Conservation (phyloP, 1,140 invertebrate species). For the Trinorchestia longiramus region DNA sequence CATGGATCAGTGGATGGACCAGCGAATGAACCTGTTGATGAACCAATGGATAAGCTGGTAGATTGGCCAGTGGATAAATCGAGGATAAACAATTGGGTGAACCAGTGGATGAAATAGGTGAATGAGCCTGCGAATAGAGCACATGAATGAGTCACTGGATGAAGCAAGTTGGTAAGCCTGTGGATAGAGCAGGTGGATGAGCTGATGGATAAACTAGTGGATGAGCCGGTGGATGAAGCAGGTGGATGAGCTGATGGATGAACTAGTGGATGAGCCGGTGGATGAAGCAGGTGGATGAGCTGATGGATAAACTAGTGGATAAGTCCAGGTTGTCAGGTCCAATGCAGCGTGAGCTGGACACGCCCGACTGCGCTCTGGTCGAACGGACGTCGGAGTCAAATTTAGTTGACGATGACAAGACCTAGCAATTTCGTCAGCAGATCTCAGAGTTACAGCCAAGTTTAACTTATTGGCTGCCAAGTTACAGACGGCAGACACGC, state of each 20-base stretch:
- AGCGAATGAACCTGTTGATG: background rate
- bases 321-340: background rate
- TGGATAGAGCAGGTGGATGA: background rate
- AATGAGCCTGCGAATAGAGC: too few relatives aligned
- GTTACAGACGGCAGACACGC: conserved; percentile 26
- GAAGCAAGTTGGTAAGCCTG: too few relatives aligned
- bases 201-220: too few relatives aligned
- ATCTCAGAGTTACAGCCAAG: conserved; percentile 20
- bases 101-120: too few relatives aligned
- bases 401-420: background rate
- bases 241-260: background rate
- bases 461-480: conserved; percentile 39
- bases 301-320: background rate
- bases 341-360: background rate
- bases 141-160: too few relatives aligned
- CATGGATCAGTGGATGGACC: background rate
- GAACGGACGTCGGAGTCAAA: background rate
- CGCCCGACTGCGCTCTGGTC: background rate
- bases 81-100: too few relatives aligned
- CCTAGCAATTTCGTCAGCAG: background rate
- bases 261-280: background rate
- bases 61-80: too few relatives aligned
- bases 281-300: background rate
- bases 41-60: too few relatives aligned
- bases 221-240: too few relatives aligned